Conservation (phyloP, 2,113 vertebrate species). For the Galbula dea region DNA sequence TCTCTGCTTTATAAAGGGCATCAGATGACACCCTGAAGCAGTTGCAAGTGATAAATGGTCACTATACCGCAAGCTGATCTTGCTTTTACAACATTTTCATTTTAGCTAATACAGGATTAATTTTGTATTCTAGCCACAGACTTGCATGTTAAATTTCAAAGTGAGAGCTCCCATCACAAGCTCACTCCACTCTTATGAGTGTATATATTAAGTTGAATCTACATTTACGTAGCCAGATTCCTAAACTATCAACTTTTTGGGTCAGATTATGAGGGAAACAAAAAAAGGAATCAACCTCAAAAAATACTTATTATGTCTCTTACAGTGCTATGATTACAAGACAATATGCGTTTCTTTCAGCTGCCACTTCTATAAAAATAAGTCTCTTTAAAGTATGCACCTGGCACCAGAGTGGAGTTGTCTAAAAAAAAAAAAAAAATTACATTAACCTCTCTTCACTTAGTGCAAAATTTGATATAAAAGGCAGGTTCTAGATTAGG, state of each 20-base stretch:
- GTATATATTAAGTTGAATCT: not conserved
- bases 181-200: not conserved
- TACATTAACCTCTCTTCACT: not conserved
- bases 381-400: not conserved
- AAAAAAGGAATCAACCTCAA: not conserved
- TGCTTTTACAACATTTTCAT: not conserved
- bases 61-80: not conserved
- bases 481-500: not conserved
- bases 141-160: not conserved
- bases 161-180: not conserved
- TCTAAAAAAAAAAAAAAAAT: not conserved
- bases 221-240: not conserved
- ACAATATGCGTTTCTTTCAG: not conserved
- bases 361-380: not conserved
- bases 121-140: not conserved
- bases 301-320: not conserved
- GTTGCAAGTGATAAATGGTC: not conserved
- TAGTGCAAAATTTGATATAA: not conserved
- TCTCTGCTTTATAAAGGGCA: conserved; percentile 20
- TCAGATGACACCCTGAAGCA: conserved; percentile 9
- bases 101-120: not conserved
- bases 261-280: not conserved
- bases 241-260: not conserved
- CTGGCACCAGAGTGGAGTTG: not conserved
- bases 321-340: not conserved